Percentiles rank a stretch among this genome's conserved stretches.
phyloP scores from a whole-genome alignment of 37 sponge, comb jelly and placozoan species.

The Halisarca cf. caerulea region DNA sequence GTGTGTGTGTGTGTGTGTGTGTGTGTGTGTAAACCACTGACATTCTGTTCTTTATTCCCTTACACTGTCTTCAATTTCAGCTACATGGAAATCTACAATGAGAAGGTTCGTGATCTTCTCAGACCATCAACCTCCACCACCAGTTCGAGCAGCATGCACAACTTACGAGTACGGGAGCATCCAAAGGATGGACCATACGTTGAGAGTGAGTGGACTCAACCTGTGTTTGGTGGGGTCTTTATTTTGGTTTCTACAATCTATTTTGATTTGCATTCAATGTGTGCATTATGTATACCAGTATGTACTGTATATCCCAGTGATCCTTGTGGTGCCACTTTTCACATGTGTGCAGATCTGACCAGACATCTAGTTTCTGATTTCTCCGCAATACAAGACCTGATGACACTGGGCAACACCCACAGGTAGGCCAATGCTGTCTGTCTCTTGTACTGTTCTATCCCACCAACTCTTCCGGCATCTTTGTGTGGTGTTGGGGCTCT shows the following conservation, averaged over 20 bases:
- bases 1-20: not conserved
- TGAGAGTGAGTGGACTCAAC: constrained; percentile 67
- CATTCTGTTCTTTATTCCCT: no score
- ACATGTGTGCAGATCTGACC: constrained; percentile 70
- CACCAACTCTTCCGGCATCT: not conserved
- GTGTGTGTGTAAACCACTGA: not conserved
- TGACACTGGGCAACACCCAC: constrained; percentile 68
- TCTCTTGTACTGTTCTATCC: not conserved
- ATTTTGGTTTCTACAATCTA: not conserved
- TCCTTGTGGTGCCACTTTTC: not conserved
- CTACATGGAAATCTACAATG: constrained; percentile 93
- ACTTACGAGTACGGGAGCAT: constrained; percentile 82
- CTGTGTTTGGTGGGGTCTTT: not conserved
- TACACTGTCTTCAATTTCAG: no score
- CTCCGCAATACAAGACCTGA: constrained; percentile 60
- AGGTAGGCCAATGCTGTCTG: constrained; percentile 66
- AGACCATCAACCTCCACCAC: not conserved
- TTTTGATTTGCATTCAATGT: not conserved
- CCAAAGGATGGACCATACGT: constrained; percentile 91
- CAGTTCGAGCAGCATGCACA: constrained; percentile 24
- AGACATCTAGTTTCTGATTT: constrained; percentile 79
- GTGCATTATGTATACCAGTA: not conserved
- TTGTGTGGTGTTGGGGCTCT: not conserved
- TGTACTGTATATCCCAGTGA: not conserved
- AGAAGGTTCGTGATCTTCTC: constrained; percentile 80